These are phyloP conservation scores for Hapalemur alaotrensis DNA, from an alignment of 2,797 vertebrate species.

Conservation along the genomic window DNA sequence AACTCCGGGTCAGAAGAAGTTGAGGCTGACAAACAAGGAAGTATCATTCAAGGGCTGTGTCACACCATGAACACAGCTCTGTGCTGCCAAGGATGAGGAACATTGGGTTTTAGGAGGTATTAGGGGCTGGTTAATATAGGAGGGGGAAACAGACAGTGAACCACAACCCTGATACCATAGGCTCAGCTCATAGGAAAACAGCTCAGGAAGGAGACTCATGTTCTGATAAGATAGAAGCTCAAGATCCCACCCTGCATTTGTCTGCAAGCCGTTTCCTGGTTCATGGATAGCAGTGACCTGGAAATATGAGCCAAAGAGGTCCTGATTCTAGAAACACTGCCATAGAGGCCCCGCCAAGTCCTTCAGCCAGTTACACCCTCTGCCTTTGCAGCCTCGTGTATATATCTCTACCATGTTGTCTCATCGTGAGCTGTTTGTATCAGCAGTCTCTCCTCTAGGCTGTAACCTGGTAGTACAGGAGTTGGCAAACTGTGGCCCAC, in stretches of 20 bases:
- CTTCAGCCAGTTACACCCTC: neutral
- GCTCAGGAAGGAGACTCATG: neutral
- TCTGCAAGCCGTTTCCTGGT: neutral
- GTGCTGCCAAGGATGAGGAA: neutral
- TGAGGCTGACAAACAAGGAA: neutral
- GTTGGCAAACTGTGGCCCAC: neutral
- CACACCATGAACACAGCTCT: neutral
- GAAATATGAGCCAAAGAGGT: neutral
- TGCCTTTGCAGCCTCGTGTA: neutral
- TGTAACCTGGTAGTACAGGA: neutral
- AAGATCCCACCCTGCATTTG: neutral
- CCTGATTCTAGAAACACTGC: neutral
- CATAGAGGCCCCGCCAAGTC: neutral
- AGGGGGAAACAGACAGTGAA: neutral
- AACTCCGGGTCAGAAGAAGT: neutral
- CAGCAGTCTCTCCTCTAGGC: neutral
- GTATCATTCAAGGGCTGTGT: neutral
- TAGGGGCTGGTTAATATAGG: neutral
- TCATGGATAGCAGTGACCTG: slow-evolving; percentile 14
- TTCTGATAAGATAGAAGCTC: neutral
- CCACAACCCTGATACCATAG: neutral
- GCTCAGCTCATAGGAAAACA: neutral
- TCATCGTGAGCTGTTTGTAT: neutral
- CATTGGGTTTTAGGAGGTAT: neutral
- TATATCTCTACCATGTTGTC: neutral